These are phyloP conservation scores for Shinisaurus crocodilurus DNA, from an alignment of 2,113 vertebrate species.

Conservation along the genomic window DNA sequence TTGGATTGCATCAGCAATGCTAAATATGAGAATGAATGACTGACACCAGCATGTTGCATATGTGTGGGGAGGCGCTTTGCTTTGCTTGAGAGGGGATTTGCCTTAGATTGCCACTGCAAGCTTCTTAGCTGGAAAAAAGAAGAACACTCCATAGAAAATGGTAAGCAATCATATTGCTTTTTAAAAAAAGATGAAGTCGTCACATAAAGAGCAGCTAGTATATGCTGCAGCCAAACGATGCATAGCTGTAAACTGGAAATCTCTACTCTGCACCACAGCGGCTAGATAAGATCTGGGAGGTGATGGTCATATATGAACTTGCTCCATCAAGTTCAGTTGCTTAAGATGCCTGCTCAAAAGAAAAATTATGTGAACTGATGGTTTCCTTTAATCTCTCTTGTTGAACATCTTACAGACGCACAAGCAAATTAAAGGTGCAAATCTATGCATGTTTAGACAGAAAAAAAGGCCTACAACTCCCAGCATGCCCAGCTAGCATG, in stretches of 20 bases:
- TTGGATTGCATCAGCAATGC: slow-evolving; percentile 62
- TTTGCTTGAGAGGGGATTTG: background rate
- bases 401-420: no score
- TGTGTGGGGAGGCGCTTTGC: slow-evolving; percentile 1
- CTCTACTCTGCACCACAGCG: background rate
- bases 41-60: slow-evolving; percentile 35
- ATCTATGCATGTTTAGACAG: no score
- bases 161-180: slow-evolving; percentile 27
- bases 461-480: no score
- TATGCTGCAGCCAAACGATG: background rate
- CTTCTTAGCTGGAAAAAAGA: background rate
- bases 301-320: background rate
- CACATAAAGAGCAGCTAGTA: background rate
- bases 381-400: background rate
- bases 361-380: background rate
- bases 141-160: background rate
- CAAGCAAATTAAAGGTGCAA: background rate
- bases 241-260: background rate
- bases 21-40: slow-evolving; percentile 40
- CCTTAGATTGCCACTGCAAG: background rate
- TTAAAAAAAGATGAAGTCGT: background rate
- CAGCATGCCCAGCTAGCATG: no score
- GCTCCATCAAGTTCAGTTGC: background rate
- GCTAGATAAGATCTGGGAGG: background rate
- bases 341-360: background rate